Conservation (phyloP, 2,113 vertebrate genomes). For the Trichechus manatus region DNA sequence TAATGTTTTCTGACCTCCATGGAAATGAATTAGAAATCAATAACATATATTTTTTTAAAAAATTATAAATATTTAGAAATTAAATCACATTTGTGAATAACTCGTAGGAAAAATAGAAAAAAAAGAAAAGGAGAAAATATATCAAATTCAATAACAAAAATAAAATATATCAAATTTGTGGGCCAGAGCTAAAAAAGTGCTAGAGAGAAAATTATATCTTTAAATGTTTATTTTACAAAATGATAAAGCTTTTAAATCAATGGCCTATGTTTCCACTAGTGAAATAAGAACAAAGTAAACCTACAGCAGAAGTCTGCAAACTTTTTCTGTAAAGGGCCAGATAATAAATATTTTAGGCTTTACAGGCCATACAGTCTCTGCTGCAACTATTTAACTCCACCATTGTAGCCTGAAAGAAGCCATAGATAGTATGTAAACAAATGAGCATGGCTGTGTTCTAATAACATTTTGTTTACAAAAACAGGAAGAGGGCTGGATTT, state of each 20-base stretch:
- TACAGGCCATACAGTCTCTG: too few species aligned
- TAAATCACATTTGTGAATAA: neutral
- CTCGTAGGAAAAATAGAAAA: neutral
- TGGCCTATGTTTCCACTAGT: neutral
- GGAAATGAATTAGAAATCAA: neutral
- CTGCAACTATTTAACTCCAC: too few species aligned
- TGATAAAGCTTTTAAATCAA: neutral
- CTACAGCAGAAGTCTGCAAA: neutral
- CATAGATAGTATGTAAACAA: neutral
- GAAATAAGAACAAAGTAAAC: neutral
- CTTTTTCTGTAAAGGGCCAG: neutral
- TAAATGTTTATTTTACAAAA: constrained; percentile 35
- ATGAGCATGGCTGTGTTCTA: neutral
- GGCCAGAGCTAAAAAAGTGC: neutral
- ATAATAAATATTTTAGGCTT: too few species aligned
- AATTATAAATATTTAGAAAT: neutral
- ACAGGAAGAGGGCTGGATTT: neutral
- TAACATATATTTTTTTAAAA: neutral
- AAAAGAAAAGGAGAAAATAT: neutral
- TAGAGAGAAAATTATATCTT: neutral
- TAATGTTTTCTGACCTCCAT: neutral
- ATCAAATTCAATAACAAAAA: neutral
- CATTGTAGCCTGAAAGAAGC: neutral
- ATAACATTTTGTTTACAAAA: neutral
- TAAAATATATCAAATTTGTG: neutral